Base-by-base conservation (phyloP, 2,888 invertebrate genomes). In the Drosophila helvetica region DNA sequence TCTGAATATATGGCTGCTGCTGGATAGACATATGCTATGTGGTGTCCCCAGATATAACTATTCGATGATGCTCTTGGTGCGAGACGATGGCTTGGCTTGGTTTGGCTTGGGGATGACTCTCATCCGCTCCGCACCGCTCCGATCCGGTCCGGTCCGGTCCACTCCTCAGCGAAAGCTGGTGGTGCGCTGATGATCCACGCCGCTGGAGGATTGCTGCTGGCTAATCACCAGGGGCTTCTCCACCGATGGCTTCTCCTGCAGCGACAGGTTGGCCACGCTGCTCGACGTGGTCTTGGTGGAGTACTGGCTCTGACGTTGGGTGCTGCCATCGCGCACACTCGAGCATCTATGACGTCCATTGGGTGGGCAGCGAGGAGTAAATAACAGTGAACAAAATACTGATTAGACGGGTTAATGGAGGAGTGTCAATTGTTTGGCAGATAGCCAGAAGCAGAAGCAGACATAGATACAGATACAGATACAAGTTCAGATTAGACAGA, bases 301-400 rank as follows among this genome's bases (percentile, higher is more conserved):
- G 75, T 90, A 91, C 72, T 91, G 92, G 66, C 91, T 92, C 75
- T 91, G 91, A 43, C 91, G 90, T 75, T 91, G 91, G 53, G 88
- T 80, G 75, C 86, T 87, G 75, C 88, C 84, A 45, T 88, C 90
- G 53, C 90, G 88, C 53, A 70, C 68, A 65, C 91, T 91, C 50
- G 84, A 78, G 74, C 90, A 91, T 84, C 92, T 92, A 67, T 33
- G 80, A 60, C 42, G 74, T 77, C 61, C 67, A 74, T 74, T 70
- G 71, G 25, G 74, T 74, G 51, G 73, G 60, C 46, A 74, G 68
- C 43, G 74, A 46, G 68, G 57, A 74, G 74, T 74, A 73, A 59
- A 73, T 54, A 73, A 66, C 62, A 65, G 48, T 62, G 64, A 64
- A 56, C 75, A 72, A 65, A n/a, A 38, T 15, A 30, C 74, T 79